Conservation (phyloP, 2,888 invertebrate genomes). For the Petrophora chlorosata region DNA sequence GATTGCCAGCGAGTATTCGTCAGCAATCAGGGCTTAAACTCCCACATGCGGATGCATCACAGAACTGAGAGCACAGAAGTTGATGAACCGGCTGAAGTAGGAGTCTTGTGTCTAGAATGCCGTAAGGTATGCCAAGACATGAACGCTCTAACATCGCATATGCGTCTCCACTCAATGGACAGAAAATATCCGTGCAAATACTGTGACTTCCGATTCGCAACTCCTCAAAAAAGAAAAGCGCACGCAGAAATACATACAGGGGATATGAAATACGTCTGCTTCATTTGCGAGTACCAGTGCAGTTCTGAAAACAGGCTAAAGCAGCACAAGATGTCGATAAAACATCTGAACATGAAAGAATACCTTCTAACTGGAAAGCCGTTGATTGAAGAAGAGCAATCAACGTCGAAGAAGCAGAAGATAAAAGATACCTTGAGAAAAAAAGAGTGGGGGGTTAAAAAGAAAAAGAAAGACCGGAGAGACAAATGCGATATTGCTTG, state of each 20-base stretch:
- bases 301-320: slow-evolving; percentile 71
- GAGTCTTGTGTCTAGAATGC: slow-evolving; percentile 74
- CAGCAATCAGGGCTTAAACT: slow-evolving; percentile 68
- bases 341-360: slow-evolving; percentile 73
- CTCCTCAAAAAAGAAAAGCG: slow-evolving; percentile 66
- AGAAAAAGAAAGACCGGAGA: slow-evolving; percentile 46
- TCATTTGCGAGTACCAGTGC: slow-evolving; percentile 77
- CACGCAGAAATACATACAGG: slow-evolving; percentile 75
- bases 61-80: slow-evolving; percentile 55
- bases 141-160: slow-evolving; percentile 67
- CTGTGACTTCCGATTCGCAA: slow-evolving; percentile 75
- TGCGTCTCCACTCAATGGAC: slow-evolving; percentile 70
- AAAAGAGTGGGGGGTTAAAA: slow-evolving; percentile 52
- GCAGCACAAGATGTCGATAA: slow-evolving; percentile 67
- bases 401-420: slow-evolving; percentile 51
- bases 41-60: slow-evolving; percentile 71
- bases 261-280: slow-evolving; percentile 77
- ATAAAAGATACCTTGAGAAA: slow-evolving; percentile 39
- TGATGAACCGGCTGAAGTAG: slow-evolving; percentile 52
- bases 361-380: slow-evolving; percentile 65
- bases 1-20: slow-evolving; percentile 73
- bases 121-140: slow-evolving; percentile 73
- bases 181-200: slow-evolving; percentile 74
- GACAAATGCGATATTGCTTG: slow-evolving; percentile 48
- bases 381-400: slow-evolving; percentile 50